Evolutionary conservation across 2,113 vertebrate genomes (phyloP), one percentile per base, ranked within the genome.

Genomic region (Corythoichthys intestinalis): DNA sequence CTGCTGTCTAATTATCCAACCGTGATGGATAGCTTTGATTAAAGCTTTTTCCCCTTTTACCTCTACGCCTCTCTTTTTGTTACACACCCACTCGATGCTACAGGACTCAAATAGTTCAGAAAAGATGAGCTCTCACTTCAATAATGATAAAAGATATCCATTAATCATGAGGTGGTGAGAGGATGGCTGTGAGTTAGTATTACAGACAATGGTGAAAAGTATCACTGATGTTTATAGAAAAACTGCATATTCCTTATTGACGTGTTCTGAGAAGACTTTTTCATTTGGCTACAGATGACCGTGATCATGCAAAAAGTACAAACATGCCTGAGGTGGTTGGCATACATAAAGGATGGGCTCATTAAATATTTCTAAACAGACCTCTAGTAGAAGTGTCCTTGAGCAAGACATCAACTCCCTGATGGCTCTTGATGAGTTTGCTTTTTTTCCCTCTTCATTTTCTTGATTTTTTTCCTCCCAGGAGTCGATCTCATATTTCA

Each of bases 21-120:
- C 70, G 48, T 91, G 90, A 90, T 88, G 83, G 90, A 91, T 89
- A 76, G 75, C 74, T 85, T 83, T 86, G 84, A 87, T 88, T 86
- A 86, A 87, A 90, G 85, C 75, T 81, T 71, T 74, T 76, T 86
- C 73, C 67, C 71, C 79, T 77, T 75, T 67, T 71, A 74, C 76
- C 71, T 70, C 67, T 39, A 57, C 68, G 60, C 66, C 59, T 28
- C 37, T 47, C 56, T 20, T 46, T 58, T 50, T 38, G 46, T 28
- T 52, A 50, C 70, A 54, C 68, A 60, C 65, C 65, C 58, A 57
- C 76, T 65, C 54, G 61, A 61, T 67, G 39, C 67, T 79, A 71
- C 54, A 70, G 65, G 72, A 76, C 70, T 77, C 72, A 69, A 77
- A 81, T 76, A 75, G 82, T 77, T 86, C 71, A 81, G 78, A 79